Evolutionary conservation across 2,797 vertebrate species (phyloP).

Genomic region (Gymnoscopelus braueri): DNA sequence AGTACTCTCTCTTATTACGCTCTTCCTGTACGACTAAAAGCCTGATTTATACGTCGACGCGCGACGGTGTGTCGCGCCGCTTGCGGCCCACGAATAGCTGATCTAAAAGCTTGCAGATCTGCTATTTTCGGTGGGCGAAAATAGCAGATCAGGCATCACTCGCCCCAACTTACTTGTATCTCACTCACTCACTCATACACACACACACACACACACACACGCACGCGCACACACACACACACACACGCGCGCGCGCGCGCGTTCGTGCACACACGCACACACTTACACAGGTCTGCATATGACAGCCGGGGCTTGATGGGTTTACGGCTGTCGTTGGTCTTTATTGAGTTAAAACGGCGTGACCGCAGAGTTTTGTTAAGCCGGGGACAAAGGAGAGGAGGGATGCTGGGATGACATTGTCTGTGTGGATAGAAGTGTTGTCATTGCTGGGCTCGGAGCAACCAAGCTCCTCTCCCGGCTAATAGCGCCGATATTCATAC

Average conservation of each 20-base stretch:
- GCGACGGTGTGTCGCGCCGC: too few species aligned
- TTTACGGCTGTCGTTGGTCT: conserved; percentile 88
- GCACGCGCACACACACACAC: conserved; percentile 52
- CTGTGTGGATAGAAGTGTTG: conserved; percentile 30
- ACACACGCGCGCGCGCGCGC: conserved; percentile 37
- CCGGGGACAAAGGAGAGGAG: conserved; percentile 86
- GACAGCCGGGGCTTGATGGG: conserved; percentile 87
- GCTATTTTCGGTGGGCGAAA: too few species aligned
- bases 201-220: conserved; percentile 7
- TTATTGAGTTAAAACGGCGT: conserved; percentile 87
- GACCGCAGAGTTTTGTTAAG: conserved; percentile 90
- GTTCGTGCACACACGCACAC: conserved; percentile 19
- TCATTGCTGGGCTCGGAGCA: conserved; percentile 14
- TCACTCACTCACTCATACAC: conserved; percentile 3
- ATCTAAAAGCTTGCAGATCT: too few species aligned
- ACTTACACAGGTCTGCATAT: conserved; percentile 84
- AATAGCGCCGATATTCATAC: conserved; percentile 4
- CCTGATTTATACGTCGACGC: too few species aligned
- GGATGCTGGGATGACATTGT: conserved; percentile 82
- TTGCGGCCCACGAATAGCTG: too few species aligned
- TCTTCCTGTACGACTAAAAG: too few species aligned
- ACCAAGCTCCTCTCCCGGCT: conserved; percentile 3
- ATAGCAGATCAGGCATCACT: background rate
- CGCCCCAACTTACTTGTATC: conserved; percentile 14
- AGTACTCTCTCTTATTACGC: conserved; percentile 9